Conservation (phyloP, 2,888 invertebrate species). For the Salpingus planirostris region DNA sequence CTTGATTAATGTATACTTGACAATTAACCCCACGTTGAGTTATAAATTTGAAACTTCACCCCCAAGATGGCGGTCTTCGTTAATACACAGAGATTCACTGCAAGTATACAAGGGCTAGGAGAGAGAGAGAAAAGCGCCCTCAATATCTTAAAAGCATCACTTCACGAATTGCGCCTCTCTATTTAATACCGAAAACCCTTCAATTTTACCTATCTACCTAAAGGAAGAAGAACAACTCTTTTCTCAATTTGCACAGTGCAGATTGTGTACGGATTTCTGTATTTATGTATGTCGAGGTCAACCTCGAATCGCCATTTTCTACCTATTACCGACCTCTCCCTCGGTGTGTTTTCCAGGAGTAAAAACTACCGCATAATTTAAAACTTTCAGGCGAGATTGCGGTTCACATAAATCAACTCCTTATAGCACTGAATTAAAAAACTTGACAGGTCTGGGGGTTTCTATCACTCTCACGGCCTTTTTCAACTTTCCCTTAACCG, state of each 20-base stretch:
- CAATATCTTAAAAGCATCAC: too few relatives aligned
- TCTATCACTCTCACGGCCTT: slow-evolving; percentile 6
- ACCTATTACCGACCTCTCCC: slow-evolving; percentile 3
- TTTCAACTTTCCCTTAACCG: background rate
- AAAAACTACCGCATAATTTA: slow-evolving; percentile 7
- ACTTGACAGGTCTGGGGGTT: slow-evolving; percentile 4
- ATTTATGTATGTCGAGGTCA: slow-evolving; percentile 7
- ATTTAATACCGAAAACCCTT: too few relatives aligned
- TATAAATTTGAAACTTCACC: slow-evolving; percentile 17
- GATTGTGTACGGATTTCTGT: slow-evolving; percentile 8
- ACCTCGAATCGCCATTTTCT: too few relatives aligned
- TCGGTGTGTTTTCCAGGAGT: slow-evolving; percentile 10
- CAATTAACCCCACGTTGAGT: slow-evolving; percentile 23
- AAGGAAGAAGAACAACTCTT: too few relatives aligned
- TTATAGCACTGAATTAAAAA: slow-evolving; percentile 9
- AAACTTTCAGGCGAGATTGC: slow-evolving; percentile 10
- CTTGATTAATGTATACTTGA: slow-evolving; percentile 28
- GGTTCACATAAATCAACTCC: slow-evolving; percentile 11
- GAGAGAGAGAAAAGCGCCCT: too few relatives aligned
- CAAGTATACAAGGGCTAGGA: too few relatives aligned
- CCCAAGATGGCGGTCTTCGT: background rate
- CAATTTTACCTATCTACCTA: too few relatives aligned
- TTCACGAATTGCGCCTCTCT: too few relatives aligned
- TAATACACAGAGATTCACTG: too few relatives aligned
- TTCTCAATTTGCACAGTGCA: too few relatives aligned